phyloP scores from a whole-genome alignment of 2,888 invertebrate genomes.

The Acheta domesticus region DNA sequence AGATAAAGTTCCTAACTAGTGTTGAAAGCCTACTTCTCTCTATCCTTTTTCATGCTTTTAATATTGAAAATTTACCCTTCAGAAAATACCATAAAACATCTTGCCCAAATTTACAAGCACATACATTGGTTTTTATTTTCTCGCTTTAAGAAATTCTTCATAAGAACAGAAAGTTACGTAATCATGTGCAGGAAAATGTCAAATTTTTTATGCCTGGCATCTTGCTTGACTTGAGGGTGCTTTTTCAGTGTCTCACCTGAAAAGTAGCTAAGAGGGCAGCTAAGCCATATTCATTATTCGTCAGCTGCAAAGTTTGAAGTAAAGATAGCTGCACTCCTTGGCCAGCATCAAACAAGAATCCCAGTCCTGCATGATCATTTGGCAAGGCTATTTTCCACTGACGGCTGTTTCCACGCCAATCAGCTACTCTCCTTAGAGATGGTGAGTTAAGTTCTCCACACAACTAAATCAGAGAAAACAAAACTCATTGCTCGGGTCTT shows the following conservation, averaged over 20 bases:
- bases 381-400: slow-evolving; percentile 55
- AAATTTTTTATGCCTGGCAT: no score
- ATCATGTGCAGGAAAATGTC: no score
- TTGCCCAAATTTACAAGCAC: no score
- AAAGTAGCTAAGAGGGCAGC: slow-evolving; percentile 33
- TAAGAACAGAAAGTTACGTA: no score
- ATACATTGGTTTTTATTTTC: no score
- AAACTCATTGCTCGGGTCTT: neutral
- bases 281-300: slow-evolving; percentile 4
- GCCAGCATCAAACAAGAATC: slow-evolving; percentile 50
- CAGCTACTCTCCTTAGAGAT: slow-evolving; percentile 57
- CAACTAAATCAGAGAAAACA: slow-evolving; percentile 39
- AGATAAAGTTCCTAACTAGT: no score
- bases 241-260: slow-evolving; percentile 26
- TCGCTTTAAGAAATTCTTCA: no score
- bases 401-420: slow-evolving; percentile 63
- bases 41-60: no score
- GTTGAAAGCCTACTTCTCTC: no score
- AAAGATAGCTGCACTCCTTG: slow-evolving; percentile 40
- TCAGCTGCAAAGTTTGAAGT: slow-evolving; percentile 24
- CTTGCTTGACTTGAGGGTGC: no score
- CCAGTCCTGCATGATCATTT: slow-evolving; percentile 40
- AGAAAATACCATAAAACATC: no score
- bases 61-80: no score
- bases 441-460: slow-evolving; percentile 68